These are phyloP conservation scores for Gobionotothen gibberifrons DNA, from an alignment of 2,797 vertebrate species.

Conservation along the genomic window DNA sequence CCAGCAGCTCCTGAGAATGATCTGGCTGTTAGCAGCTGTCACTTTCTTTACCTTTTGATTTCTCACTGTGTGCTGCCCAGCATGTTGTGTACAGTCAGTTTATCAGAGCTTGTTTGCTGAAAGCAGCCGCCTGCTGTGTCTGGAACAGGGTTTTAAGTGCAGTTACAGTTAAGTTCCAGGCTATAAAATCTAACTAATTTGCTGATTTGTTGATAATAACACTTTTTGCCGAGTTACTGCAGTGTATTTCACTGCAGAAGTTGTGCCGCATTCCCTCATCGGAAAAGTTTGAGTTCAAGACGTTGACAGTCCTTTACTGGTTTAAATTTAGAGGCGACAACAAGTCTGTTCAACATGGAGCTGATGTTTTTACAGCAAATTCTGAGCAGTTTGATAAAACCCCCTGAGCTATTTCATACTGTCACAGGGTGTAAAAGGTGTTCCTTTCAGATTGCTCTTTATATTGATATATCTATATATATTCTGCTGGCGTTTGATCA, in stretches of 20 bases:
- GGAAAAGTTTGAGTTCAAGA: neutral
- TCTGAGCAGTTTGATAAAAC: conserved; percentile 7
- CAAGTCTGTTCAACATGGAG: neutral
- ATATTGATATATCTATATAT: conserved; percentile 22
- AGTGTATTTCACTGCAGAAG: neutral
- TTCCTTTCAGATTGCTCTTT: conserved; percentile 14
- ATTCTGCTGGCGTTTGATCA: conserved; percentile 42
- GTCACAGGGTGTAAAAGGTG: conserved; percentile 21
- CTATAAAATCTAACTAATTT: neutral
- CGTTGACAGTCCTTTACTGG: neutral
- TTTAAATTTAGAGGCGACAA: neutral
- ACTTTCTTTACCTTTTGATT: neutral
- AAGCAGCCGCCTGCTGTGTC: neutral
- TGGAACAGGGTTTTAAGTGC: neutral
- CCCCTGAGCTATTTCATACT: neutral
- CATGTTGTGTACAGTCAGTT: neutral
- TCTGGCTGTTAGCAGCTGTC: neutral
- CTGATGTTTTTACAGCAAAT: conserved; percentile 26
- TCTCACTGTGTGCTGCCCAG: neutral
- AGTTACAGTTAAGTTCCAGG: neutral
- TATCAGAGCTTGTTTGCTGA: neutral
- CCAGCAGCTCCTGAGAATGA: neutral
- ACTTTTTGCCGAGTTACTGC: neutral
- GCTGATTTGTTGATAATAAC: neutral
- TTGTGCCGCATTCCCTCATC: neutral